Conservation (phyloP, 2,888 invertebrate genomes). For the Saturnia pavonia region DNA sequence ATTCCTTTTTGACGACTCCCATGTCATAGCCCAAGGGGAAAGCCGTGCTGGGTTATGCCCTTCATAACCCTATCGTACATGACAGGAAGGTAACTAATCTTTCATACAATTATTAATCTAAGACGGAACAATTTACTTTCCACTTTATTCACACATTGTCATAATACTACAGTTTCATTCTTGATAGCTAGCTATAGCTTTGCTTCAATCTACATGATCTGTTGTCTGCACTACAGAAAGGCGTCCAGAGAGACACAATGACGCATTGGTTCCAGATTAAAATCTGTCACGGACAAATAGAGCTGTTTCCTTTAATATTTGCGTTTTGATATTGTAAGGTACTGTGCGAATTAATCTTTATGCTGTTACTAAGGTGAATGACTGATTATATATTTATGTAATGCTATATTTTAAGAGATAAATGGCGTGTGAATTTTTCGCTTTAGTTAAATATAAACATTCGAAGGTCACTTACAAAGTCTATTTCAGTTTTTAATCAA, state of each 20-base stretch:
- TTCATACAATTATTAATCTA: too few relatives aligned
- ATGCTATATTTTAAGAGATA: slow-evolving; percentile 10
- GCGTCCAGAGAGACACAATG: background rate
- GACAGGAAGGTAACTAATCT: too few relatives aligned
- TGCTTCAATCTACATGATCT: background rate
- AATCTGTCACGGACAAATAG: slow-evolving; percentile 68
- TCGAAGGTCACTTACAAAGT: slow-evolving; percentile 25
- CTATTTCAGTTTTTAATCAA: background rate
- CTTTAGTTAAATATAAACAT: background rate
- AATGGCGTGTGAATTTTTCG: slow-evolving; percentile 18
- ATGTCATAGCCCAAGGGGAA: too few relatives aligned
- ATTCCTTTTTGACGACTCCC: too few relatives aligned
- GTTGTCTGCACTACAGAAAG: background rate
- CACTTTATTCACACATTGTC: too few relatives aligned
- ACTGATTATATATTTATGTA: slow-evolving; percentile 5
- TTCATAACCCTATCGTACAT: too few relatives aligned
- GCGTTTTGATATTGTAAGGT: slow-evolving; percentile 33
- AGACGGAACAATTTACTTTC: too few relatives aligned
- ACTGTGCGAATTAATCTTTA: slow-evolving; percentile 6
- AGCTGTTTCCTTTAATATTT: slow-evolving; percentile 45
- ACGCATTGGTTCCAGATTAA: slow-evolving; percentile 45
- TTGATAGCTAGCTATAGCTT: background rate
- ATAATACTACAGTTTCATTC: too few relatives aligned
- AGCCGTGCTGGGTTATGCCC: too few relatives aligned
- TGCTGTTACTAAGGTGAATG: slow-evolving; percentile 5